These are phyloP conservation scores for Suricata suricatta DNA, from an alignment of 2,113 vertebrate genomes.

Conservation along the genomic window DNA sequence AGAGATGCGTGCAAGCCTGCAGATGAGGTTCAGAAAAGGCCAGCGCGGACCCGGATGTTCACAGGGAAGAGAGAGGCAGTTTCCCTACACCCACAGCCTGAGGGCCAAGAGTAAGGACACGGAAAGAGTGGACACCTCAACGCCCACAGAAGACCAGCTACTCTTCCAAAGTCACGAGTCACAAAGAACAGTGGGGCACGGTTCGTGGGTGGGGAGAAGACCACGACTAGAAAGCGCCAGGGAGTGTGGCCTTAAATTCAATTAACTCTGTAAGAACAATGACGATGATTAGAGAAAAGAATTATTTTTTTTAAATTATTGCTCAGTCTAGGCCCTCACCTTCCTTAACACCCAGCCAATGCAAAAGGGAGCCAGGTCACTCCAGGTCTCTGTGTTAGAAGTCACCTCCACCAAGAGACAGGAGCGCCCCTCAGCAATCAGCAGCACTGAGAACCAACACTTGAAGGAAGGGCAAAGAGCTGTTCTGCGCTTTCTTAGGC, in stretches of 20 bases:
- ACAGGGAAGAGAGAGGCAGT: background rate
- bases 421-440: accelerated
- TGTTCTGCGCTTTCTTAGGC: background rate
- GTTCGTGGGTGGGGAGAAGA: no score
- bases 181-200: background rate
- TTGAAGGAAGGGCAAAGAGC: background rate
- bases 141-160: background rate
- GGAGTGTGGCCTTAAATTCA: background rate
- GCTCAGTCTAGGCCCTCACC: background rate
- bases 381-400: background rate
- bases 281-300: background rate
- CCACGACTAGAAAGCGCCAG: background rate
- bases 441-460: accelerated
- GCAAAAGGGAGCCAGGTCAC: background rate
- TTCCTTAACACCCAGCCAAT: background rate
- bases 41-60: background rate
- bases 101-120: background rate
- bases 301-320: background rate
- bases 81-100: background rate
- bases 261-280: background rate
- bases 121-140: background rate
- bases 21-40: background rate
- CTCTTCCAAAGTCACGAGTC: background rate
- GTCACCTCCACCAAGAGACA: background rate
- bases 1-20: background rate